These are phyloP conservation scores for Hemichromis elongatus DNA, from an alignment of 2,113 vertebrate genomes.

Conservation along the genomic window DNA sequence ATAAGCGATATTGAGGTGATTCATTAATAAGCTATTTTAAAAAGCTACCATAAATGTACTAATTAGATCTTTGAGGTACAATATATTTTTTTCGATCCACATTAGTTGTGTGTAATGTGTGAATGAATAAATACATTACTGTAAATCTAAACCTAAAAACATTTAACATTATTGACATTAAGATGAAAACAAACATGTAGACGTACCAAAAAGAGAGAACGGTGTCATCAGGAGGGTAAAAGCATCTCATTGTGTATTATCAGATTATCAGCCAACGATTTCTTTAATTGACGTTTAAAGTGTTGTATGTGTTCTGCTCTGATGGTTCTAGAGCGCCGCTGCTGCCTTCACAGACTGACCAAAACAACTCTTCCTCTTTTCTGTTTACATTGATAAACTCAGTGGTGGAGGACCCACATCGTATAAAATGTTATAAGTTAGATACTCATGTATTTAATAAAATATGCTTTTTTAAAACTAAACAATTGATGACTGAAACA, in stretches of 20 bases:
- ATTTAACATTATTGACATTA: background rate
- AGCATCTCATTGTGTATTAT: background rate
- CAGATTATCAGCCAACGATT: background rate
- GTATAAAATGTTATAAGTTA: background rate
- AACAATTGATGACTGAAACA: background rate
- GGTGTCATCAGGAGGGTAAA: background rate
- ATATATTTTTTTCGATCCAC: background rate
- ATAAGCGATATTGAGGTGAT: background rate
- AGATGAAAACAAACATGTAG: background rate
- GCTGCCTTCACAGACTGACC: background rate
- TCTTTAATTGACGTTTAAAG: background rate
- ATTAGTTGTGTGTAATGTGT: background rate
- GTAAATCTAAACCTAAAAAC: background rate
- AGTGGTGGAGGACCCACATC: background rate
- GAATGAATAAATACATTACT: background rate
- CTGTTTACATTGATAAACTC: background rate
- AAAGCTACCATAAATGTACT: background rate
- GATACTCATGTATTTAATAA: background rate
- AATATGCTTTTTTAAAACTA: background rate
- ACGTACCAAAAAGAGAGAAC: no score
- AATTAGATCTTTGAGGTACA: background rate
- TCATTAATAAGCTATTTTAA: background rate
- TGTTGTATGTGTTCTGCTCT: background rate
- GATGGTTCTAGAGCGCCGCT: background rate
- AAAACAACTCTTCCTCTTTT: background rate